A percentile compares a stretch with the other conserved stretches of the same genome.
phyloP scores from a whole-genome alignment of 2,113 vertebrate genomes.

The Hucho hucho region DNA sequence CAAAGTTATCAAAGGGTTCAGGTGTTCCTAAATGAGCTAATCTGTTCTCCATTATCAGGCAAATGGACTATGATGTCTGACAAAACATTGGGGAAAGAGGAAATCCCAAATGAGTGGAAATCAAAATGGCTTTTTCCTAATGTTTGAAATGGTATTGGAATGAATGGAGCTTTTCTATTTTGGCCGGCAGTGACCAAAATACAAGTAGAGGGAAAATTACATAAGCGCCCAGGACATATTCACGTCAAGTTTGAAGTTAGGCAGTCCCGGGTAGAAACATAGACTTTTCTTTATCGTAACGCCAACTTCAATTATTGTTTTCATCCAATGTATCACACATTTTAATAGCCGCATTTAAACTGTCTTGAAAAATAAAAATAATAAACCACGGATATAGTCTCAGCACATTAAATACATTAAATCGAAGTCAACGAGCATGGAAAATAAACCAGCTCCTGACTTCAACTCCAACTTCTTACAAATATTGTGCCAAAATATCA shows the following conservation, averaged over 20 bases:
- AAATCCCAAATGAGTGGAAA: conserved; percentile 69
- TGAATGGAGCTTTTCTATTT: conserved; percentile 64
- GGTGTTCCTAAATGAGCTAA: conserved; percentile 71
- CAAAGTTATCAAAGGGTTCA: conserved; percentile 59
- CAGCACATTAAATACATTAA: conserved; percentile 38
- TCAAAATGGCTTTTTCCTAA: conserved; percentile 57
- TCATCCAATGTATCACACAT: conserved; percentile 46
- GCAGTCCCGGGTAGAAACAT: conserved; percentile 51
- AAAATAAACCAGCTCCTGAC: conserved; percentile 45
- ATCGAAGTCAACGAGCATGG: conserved; percentile 34
- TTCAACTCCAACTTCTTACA: conserved; percentile 24
- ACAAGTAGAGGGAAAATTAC: conserved; percentile 58
- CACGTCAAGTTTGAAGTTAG: conserved; percentile 51
- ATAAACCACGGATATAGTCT: conserved; percentile 49
- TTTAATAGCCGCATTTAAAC: conserved; percentile 54
- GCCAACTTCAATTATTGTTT: conserved; percentile 61
- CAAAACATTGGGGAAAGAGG: conserved; percentile 62
- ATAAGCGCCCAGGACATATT: conserved; percentile 49
- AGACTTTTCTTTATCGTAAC: conserved; percentile 20
- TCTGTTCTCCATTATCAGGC: conserved; percentile 62
- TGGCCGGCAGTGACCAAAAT: conserved; percentile 32
- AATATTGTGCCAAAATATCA: conserved; percentile 30
- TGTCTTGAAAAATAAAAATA: conserved; percentile 46
- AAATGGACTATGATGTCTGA: conserved; percentile 71
- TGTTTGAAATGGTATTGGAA: conserved; percentile 40